phyloP scores from a whole-genome alignment of 2,113 vertebrate species.

The Melanotaenia duboulayi region DNA sequence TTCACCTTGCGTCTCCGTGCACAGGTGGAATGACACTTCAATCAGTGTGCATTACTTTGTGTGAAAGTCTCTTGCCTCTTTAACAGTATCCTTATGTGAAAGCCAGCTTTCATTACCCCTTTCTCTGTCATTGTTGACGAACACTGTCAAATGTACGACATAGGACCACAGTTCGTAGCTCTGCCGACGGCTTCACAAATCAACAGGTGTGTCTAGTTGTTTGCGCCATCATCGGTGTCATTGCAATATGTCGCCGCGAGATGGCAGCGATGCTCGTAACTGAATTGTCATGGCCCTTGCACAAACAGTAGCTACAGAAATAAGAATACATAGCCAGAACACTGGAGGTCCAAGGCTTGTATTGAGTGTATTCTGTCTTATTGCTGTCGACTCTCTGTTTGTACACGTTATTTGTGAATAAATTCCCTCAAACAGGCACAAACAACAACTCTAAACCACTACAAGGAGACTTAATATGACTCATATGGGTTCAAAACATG shows the following conservation, averaged over 20 bases:
- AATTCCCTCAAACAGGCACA: too few relatives aligned
- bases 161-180: neutral
- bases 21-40: conserved; percentile 56
- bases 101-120: neutral
- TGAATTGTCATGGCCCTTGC: too few relatives aligned
- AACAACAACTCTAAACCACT: too few relatives aligned
- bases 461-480: too few relatives aligned
- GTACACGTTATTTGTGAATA: too few relatives aligned
- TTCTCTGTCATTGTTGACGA: neutral
- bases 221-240: neutral
- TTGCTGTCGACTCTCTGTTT: too few relatives aligned
- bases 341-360: too few relatives aligned
- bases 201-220: conserved; percentile 63
- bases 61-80: neutral
- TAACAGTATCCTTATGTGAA: neutral
- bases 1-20: conserved; percentile 22
- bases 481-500: too few relatives aligned
- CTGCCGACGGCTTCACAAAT: neutral
- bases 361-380: too few relatives aligned
- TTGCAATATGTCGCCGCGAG: conserved; percentile 22
- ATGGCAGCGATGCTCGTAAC: conserved; percentile 43
- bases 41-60: conserved; percentile 49
- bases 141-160: neutral
- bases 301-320: too few relatives aligned
- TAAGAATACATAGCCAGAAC: too few relatives aligned